Evolutionary conservation across 2,113 vertebrate genomes (phyloP), one percentile per base, ranked within the genome.

Genomic region (Corydoras sp.): DNA sequence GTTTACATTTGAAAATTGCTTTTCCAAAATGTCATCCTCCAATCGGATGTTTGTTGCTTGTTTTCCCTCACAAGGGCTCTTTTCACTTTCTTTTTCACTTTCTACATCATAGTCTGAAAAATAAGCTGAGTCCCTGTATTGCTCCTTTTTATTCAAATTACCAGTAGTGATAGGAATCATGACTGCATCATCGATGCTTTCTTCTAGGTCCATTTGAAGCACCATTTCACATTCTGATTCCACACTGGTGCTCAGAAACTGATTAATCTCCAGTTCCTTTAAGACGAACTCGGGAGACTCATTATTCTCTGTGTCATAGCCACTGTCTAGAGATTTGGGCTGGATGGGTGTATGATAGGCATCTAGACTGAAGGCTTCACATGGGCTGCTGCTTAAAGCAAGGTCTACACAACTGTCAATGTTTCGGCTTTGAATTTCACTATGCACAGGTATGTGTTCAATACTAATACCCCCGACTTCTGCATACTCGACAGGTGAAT

Each of bases 251-350:
- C 79, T 77, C 29, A 80, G 73, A 12, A 69, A 59, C 32, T 72
- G 65, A 68, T 77, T 81, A 7, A 64, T 94, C 0, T 88, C 90
- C 0, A 92, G 88, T 62, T 98, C 95, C 81, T 90, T 97, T 43
- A 94, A 89, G 51, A 95, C 82, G 9, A 99, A 95, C 82, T 97
- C 95, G 0, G 97, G 97, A 9, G 95, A 98, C 80, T 96, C 95
- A 0, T 97, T 93, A 81, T 98, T 99, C 84, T 99, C 95, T 0
- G 97, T 99, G 85, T 97, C 96, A 1, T 98, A 98, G 70, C 97
- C 97, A 0, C 97, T 98, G 78, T 99, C 97, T 1, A 93, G 77
- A 8, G 95, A 95, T 48, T 92, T 93, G 48, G 93, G 90, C 53
- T 94, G 91, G 65, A 91, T 82, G 0, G 88, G 74, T 1, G 86